Conservation (phyloP, 2,113 vertebrate species). For the Anoplopoma fimbria region DNA sequence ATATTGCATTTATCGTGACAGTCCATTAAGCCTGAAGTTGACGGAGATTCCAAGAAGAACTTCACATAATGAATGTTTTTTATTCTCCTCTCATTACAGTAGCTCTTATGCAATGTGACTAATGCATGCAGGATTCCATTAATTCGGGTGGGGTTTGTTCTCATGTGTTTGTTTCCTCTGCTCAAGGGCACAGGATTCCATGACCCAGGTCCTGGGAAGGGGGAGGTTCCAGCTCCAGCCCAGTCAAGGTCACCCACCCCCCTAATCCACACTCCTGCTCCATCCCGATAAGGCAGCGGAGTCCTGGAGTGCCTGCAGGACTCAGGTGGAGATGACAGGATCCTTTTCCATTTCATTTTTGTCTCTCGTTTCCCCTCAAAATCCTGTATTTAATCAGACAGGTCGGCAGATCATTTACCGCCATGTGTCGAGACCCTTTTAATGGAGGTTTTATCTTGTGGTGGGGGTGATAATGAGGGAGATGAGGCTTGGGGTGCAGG, state of each 20-base stretch:
- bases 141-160: constrained; percentile 19
- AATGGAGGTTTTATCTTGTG: constrained; percentile 37
- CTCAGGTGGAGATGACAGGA: constrained; percentile 35
- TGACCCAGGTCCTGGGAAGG: constrained; percentile 31
- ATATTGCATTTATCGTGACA: constrained; percentile 48
- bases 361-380: constrained; percentile 30
- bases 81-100: constrained; percentile 38
- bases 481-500: constrained; percentile 40
- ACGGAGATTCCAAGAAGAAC: constrained; percentile 46
- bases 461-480: not conserved
- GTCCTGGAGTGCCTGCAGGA: constrained; percentile 51
- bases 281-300: constrained; percentile 69
- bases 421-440: constrained; percentile 40
- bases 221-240: constrained; percentile 23
- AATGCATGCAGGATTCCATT: constrained; percentile 59
- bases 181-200: constrained; percentile 47
- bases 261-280: constrained; percentile 68
- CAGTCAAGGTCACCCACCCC: constrained; percentile 66
- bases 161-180: not conserved
- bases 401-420: constrained; percentile 48
- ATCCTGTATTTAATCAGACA: constrained; percentile 65
- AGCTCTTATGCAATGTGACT: constrained; percentile 50
- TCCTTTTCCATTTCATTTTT: constrained; percentile 45
- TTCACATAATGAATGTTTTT: constrained; percentile 49
- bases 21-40: constrained; percentile 58